Evolutionary conservation across 1,140 invertebrate species (phyloP), one percentile per base, ranked within the genome.

Genomic region (Dufourea novaeangliae): DNA sequence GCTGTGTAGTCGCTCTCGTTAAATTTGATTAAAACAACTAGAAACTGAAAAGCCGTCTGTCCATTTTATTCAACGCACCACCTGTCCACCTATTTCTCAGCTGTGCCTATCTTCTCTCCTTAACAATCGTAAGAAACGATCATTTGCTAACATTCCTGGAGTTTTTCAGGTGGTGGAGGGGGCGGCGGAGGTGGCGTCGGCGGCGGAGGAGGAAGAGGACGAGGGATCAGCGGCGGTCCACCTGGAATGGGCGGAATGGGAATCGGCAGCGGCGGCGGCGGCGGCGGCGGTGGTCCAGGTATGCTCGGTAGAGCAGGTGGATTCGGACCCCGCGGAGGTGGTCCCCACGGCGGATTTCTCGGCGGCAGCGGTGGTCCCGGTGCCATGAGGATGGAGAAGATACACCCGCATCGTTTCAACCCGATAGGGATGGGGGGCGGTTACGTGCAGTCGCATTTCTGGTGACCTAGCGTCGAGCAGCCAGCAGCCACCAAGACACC

Each of bases 351-450:
- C 20, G 86, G 88, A 1, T 90, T 89, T 27, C 81, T 90, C 20
- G 87, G 84, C 8, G 79, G 86, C n/a, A 80, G 82, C 41, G 87
- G 90, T 37, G 91, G 92, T n/a, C 91, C 91, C 0, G 92, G 92
- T 7, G 92, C 91, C 2, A 92, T 93, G 90, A 88, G 92, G 32
- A 92, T 92, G 92, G 92, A 93, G n/a, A 93, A 93, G 68, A 90
- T 92, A 10, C 92, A 93, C 69, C 91, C 91, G 0, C 92, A 92
- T 64, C 91, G 92, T 12, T 93, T 92, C 77, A 93, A 92, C 75
- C 91, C 92, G 0, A 89, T 93, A 32, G 91, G 92, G 7, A 93
- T 92, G 92, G 91, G 91, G 0, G 91, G 92, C 22, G 88, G 90
- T 32, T 93, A 92, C 67, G 91, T 92, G 44, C 91, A 92, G 56